A percentile compares a stretch with the other conserved stretches of the same genome.
These are phyloP conservation scores for Phaonia tiefii DNA, from an alignment of 2,888 invertebrate genomes.

Conservation along the genomic window DNA sequence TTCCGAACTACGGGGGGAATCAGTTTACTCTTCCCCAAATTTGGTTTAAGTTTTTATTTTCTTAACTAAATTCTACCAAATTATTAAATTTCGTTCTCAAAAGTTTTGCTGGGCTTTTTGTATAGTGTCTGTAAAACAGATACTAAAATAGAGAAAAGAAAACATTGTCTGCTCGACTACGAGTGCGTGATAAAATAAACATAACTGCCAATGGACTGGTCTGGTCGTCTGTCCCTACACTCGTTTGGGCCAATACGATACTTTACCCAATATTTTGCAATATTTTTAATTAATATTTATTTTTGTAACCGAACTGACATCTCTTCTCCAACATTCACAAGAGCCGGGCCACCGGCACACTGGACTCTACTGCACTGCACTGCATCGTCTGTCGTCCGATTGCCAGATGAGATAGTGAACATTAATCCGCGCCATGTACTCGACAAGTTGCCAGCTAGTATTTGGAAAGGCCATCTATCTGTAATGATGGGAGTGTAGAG, in stretches of 20 bases:
- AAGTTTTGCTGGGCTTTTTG: neutral
- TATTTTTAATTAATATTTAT: slow-evolving; percentile 48
- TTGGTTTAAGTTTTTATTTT: too few species aligned
- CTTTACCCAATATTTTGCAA: slow-evolving; percentile 22
- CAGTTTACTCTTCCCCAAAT: too few species aligned
- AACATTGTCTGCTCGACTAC: slow-evolving; percentile 23
- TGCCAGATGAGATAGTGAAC: neutral
- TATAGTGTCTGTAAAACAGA: slow-evolving; percentile 12
- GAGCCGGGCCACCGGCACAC: slow-evolving; percentile 20
- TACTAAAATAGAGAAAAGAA: neutral
- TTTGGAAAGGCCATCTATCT: too few species aligned
- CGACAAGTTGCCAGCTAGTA: neutral
- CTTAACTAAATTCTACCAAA: too few species aligned
- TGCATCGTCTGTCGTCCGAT: neutral
- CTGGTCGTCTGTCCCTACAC: too few species aligned
- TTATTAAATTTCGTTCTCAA: too few species aligned
- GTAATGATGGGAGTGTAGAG: too few species aligned
- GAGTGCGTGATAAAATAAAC: slow-evolving; percentile 18
- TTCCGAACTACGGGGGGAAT: too few species aligned
- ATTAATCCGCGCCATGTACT: slow-evolving; percentile 8
- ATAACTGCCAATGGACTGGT: too few species aligned
- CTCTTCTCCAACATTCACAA: too few species aligned
- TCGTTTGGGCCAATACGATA: neutral
- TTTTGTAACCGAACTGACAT: slow-evolving; percentile 13
- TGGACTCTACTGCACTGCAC: slow-evolving; percentile 2